Base-by-base conservation (phyloP, 2,888 invertebrate genomes). In the Aromia moschata region DNA sequence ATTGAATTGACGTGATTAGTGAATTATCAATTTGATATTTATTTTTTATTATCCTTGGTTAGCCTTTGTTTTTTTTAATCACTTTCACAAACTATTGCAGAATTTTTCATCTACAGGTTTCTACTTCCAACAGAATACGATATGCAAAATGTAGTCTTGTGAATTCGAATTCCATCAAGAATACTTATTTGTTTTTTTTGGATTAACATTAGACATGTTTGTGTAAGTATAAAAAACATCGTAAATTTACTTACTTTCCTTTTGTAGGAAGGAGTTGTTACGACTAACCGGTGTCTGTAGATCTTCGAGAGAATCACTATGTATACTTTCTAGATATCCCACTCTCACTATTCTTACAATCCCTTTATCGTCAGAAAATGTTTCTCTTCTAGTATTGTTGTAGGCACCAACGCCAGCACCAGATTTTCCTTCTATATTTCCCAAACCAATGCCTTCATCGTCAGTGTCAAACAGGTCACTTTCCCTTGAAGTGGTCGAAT, bases 341-440 rank as follows among this genome's bases (percentile, higher is more conserved):
- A 68, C 56, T 40, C 70, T 58, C 59, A 72, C 72, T 14, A 73
- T 73, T 46, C 73, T 60, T 3, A 73, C 67, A 15, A 68, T 57
- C 9, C 73, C 73, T 17, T 67, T 58, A 11, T 64, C 51, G 44
- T 73, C 73, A 18, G 64, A 65, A 25, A 66, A 65, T 3, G 70
- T 73, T 53, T 71, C 70, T 11, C 71, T 60, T 37, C 70, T 56
- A 1, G 53, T 60, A 56, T 56, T 65, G 45, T 49, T 37, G 3
- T 63, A 63, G 5, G 54, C 30, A 10, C 58, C 41, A 2, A 60
- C 58, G 12, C 55, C 45, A 16, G 54, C 56, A 9, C 25, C 12
- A 15, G 52, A 53, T 3, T 56, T 33, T 9, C 54, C n/a, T 16
- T 51, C 56, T 16, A 58, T 58, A 4, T 31, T 40, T 5, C 25